phyloP scores from a whole-genome alignment of 2,888 invertebrate species.

The Heterodera filipjevi region DNA sequence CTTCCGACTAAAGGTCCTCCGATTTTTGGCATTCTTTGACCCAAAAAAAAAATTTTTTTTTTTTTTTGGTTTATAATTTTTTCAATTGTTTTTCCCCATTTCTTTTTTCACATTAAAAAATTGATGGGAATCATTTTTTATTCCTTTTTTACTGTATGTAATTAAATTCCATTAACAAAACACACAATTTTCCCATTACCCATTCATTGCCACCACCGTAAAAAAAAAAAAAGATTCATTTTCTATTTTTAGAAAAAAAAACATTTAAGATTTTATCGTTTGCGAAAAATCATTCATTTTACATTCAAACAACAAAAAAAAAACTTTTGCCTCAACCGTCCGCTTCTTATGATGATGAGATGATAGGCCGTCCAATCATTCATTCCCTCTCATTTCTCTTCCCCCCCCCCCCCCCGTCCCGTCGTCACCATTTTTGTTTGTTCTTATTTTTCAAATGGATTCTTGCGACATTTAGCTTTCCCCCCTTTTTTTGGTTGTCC shows the following conservation, averaged over 20 bases:
- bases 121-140: no score
- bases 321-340: neutral
- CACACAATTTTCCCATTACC: no score
- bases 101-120: no score
- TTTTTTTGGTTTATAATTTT: no score
- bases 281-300: neutral
- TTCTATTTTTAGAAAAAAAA: neutral
- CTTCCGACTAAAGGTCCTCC: no score
- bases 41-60: no score
- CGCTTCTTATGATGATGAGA: neutral
- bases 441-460: neutral
- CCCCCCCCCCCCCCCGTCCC: no score
- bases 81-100: no score
- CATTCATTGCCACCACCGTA: no score
- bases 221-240: neutral
- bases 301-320: neutral
- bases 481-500: neutral
- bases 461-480: conserved; percentile 1
- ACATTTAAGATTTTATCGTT: neutral
- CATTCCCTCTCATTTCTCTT: neutral
- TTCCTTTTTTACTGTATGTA: no score
- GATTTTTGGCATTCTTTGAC: no score
- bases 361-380: neutral
- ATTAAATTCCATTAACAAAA: no score
- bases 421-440: neutral